Base-by-base conservation (phyloP, 2,888 invertebrate genomes). In the Catocala sponsa region DNA sequence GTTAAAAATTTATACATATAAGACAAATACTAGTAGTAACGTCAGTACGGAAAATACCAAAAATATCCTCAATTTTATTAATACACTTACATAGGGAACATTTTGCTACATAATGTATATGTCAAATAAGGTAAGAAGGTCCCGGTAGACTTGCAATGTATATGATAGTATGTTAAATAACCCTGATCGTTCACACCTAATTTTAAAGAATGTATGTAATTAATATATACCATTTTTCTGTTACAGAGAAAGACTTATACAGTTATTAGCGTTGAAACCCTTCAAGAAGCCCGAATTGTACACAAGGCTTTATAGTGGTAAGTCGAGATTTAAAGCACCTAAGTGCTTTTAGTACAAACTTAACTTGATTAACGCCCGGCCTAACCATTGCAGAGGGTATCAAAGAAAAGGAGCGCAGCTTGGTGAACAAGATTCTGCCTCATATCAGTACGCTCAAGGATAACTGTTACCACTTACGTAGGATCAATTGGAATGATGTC, bases 231-330 rank as follows among this genome's bases (percentile, higher is more conserved):
- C 32, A 79, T 90, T 92, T 85, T 89, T 84, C 87, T 89, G 89
- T 95, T 96, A 82, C 95, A 98, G 98, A 92, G 99, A 99, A 95
- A 96, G 99, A 92, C 96, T 99, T 87, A 98, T 99, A 89, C 99
- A 99, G 91, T 95, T 99, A 89, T 95, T 99, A 91, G 99, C 99
- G 79, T 94, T 99, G 91, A 97, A 97, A 94, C 97, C 98, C 72
- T 98, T 97, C 94, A 99, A 98, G 94, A 99, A 98, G 95, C 98
- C 98, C 64, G 99, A 99, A 95, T 94, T 99, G 68, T 97, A 96
- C 88, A 95, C 97, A 79, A 97, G 98, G 83, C 95, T 99, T 80
- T 96, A 94, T 80, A 97, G 96, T 95, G 98, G 98, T 98, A 94
- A 94, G 95, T 94, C 52, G 33, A 57, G 63, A 63, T 61, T 69